Conservation (phyloP, 2,113 vertebrate genomes). For the Hemiscyllium ocellatum region DNA sequence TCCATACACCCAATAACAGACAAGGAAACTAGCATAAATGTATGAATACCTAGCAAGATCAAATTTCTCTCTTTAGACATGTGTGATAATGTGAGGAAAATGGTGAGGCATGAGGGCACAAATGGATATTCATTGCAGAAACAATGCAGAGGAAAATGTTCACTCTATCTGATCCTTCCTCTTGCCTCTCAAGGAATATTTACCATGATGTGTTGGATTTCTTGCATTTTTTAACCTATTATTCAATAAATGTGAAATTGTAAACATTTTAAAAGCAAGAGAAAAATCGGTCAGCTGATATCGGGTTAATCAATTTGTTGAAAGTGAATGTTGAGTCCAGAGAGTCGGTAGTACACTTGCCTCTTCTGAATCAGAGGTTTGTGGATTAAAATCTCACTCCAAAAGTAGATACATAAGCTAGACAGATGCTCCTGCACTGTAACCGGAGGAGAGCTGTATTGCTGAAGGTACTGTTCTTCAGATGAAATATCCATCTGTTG, state of each 20-base stretch:
- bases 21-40: background rate
- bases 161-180: background rate
- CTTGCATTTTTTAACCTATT: background rate
- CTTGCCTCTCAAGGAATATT: background rate
- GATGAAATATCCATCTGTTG: constrained; percentile 1
- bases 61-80: background rate
- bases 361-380: background rate
- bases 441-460: background rate
- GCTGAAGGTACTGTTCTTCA: background rate
- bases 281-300: background rate
- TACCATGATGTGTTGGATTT: background rate
- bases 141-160: background rate
- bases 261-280: background rate
- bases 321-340: background rate
- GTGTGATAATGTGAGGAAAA: background rate
- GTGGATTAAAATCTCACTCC: background rate
- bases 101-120: background rate
- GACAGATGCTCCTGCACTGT: background rate
- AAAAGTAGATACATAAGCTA: background rate
- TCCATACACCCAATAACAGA: background rate
- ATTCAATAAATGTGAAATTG: background rate
- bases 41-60: background rate
- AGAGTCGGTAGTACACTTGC: background rate
- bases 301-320: background rate
- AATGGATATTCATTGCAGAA: background rate